Evolutionary conservation across 2,113 vertebrate species (phyloP).

Genomic region (Solea solea): DNA sequence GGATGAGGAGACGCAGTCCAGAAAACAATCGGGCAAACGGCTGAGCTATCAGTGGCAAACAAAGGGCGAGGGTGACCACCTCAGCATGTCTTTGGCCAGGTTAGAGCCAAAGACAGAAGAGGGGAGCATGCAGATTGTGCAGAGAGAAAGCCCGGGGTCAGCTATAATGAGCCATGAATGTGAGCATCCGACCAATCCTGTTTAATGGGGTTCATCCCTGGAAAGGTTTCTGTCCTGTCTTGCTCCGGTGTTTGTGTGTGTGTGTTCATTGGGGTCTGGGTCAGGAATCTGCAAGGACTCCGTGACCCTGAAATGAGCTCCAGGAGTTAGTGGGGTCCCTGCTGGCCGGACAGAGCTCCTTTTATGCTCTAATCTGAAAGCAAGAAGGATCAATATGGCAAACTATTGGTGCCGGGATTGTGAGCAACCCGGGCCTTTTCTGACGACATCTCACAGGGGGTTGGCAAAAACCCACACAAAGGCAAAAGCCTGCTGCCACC

Average conservation of each 20-base stretch:
- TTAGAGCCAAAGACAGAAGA: constrained; percentile 47
- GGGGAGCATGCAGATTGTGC: constrained; percentile 74
- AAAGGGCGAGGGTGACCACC: constrained; percentile 86
- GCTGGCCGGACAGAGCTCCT: constrained; percentile 84
- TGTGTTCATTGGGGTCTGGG: constrained; percentile 78
- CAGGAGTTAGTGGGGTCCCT: constrained; percentile 85
- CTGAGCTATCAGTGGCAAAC: constrained; percentile 75
- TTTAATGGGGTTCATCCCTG: constrained; percentile 92
- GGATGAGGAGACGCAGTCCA: constrained; percentile 68
- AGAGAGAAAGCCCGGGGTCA: constrained; percentile 80
- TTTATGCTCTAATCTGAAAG: constrained; percentile 95
- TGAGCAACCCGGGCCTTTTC: constrained; percentile 82
- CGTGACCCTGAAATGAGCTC: constrained; percentile 91
- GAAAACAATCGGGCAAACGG: constrained; percentile 72
- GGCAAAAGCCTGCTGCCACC: constrained; percentile 78
- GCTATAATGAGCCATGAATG: constrained; percentile 87
- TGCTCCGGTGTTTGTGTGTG: constrained; percentile 59
- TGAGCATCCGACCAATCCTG: constrained; percentile 89
- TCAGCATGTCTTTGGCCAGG: constrained; percentile 73
- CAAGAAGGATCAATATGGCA: constrained; percentile 93
- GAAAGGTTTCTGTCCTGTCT: constrained; percentile 81
- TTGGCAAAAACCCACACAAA: constrained; percentile 77
- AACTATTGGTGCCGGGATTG: constrained; percentile 84
- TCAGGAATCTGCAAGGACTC: constrained; percentile 91
- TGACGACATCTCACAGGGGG: constrained; percentile 75